Evolutionary conservation across 2,888 invertebrate species (phyloP).

Genomic region (Synanthedon formicaeformis): DNA sequence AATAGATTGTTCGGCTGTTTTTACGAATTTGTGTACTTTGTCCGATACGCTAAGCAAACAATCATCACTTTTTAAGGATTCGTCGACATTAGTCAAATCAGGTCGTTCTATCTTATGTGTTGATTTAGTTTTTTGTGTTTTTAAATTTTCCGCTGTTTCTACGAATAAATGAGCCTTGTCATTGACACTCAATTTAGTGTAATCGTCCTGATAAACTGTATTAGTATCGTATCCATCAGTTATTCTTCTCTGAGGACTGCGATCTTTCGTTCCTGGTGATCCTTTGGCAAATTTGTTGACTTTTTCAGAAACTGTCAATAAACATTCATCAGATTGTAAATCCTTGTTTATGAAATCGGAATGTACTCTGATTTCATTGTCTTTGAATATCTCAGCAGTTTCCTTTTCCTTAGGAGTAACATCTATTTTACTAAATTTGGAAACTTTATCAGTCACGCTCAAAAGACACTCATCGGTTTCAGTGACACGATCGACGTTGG

Average conservation of each 20-base stretch:
- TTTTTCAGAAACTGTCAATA: conserved; percentile 77
- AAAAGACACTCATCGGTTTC: conserved; percentile 63
- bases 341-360: conserved; percentile 65
- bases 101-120: conserved; percentile 57
- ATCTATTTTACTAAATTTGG: conserved; percentile 55
- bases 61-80: conserved; percentile 69
- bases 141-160: conserved; percentile 71
- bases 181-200: conserved; percentile 71
- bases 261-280: conserved; percentile 41
- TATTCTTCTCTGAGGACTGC: conserved; percentile 49
- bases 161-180: conserved; percentile 76
- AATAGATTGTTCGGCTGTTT: conserved; percentile 70
- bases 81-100: conserved; percentile 67
- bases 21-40: conserved; percentile 74
- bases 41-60: conserved; percentile 74
- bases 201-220: conserved; percentile 62
- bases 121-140: conserved; percentile 44
- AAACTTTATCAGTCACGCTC: conserved; percentile 71
- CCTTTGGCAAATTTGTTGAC: conserved; percentile 75
- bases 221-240: conserved; percentile 63
- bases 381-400: conserved; percentile 29
- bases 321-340: conserved; percentile 71
- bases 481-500: conserved; percentile 36
- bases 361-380: conserved; percentile 46
- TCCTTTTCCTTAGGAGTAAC: conserved; percentile 36